Evolutionary conservation across 1,140 invertebrate genomes (phyloP), one percentile per base, ranked within the genome.

Genomic region (Uloborus diversus): DNA sequence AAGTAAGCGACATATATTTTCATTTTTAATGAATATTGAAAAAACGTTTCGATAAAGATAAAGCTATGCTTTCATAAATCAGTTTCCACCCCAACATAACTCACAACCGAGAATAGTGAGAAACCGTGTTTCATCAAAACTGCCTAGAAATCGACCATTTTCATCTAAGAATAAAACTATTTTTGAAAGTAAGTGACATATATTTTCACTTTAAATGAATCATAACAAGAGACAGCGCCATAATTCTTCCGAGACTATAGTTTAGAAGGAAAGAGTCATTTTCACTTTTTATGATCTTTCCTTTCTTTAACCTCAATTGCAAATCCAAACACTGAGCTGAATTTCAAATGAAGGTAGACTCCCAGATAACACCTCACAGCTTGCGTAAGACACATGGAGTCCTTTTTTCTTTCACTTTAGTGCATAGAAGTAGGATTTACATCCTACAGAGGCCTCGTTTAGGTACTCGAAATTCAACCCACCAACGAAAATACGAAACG

Each of bases 361-460:
- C 37, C 37, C 17, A 42, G n/a, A 42, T 13, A 42, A 42, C 37
- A 13, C n/a, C 17, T 42, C 17, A 42, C 17, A 17, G 17, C 37
- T 42, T 42, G 17, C 37, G 9, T n/a, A 42, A 17, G 17, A 42
- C 1, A 42, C 37, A 17, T 42, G 37, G 17, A 13, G 17, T 42
- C n/a, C n/a, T 42, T 30, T 66, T 25, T 49, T 37, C 25, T 23
- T n/a, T 3, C n/a, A 20, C 32, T 64, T 65, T 33, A 65, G 35
- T 23, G 61, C 42, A 64, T 64, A 42, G 28, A 66, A 66, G 64
- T 66, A 66, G 64, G 64, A 30, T 59, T 42, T 20, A 4, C 64
- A n/a, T 3, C 64, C 64, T 35, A 66, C 64, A 14, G 42, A 49
- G 64, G 42, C 37, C 64, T 42, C 42, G 51, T 35, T 37, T 35